Percentiles rank a stretch among this genome's conserved stretches.
These are phyloP conservation scores for Eurosta solidaginis DNA, from an alignment of 1,140 invertebrate species.

Conservation along the genomic window DNA sequence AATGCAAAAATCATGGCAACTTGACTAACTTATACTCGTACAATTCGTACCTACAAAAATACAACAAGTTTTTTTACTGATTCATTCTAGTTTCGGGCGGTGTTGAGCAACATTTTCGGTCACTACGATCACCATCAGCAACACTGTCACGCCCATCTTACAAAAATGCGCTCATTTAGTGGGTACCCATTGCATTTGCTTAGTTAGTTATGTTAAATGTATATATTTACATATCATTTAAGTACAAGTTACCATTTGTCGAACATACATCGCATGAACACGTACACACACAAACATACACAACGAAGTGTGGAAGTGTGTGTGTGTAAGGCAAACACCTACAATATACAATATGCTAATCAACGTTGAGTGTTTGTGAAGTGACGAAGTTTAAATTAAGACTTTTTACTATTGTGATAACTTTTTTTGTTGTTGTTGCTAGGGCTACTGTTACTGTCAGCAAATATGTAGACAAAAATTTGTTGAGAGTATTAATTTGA, in stretches of 20 bases:
- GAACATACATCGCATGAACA: neutral
- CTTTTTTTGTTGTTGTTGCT: neutral
- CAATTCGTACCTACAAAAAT: neutral
- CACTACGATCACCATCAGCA: conserved; percentile 4
- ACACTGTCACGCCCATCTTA: neutral
- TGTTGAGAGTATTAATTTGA: neutral
- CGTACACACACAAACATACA: neutral
- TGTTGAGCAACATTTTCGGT: neutral
- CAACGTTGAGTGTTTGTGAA: neutral
- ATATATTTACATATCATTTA: conserved; percentile 21
- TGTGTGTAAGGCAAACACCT: too few species aligned
- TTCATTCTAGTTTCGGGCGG: neutral
- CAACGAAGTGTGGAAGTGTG: too few species aligned
- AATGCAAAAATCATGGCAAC: neutral
- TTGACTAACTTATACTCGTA: neutral
- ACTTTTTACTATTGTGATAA: conserved; percentile 1
- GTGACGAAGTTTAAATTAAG: conserved; percentile 21
- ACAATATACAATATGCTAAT: too few species aligned
- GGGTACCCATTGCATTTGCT: neutral
- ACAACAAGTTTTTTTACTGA: neutral
- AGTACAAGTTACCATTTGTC: neutral
- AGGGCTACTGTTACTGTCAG: neutral
- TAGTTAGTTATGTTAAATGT: too few species aligned
- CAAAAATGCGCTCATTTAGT: neutral
- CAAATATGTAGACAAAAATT: neutral